Base-by-base conservation (phyloP, 2,888 invertebrate genomes). In the Eupithecia subfuscata region DNA sequence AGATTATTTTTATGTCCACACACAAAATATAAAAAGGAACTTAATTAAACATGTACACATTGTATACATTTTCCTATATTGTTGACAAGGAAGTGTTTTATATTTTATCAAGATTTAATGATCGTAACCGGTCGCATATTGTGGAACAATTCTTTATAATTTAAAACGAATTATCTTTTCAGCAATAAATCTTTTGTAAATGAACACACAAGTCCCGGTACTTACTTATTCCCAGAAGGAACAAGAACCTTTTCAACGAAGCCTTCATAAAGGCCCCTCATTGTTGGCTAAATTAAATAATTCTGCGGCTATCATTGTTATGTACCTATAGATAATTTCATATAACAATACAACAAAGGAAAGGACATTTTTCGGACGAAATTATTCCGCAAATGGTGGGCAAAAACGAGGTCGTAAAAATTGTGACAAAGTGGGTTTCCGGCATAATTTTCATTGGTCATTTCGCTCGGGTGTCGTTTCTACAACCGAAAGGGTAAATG, bases 331-430 rank as follows among this genome's bases (percentile, higher is more conserved):
- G 79, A 83, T 85, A 85, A 83, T 82, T 84, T 82, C 81, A 85
- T 84, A 84, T 78, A 82, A 84, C 82, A 84, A 85, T 82, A 84
- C 84, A 85, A 85, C 84, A 84, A 84, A 81, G 82, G 81, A 75
- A 73, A 82, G 82, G 82, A 76, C 82, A 80, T 80, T 80, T 79
- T 78, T 75, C 80, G 74, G 78, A 76, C 77, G 65, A 80, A 87
- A 85, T 85, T 84, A 83, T 82, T 79, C 79, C 79, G 69, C 78
- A 81, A 84, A 84, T 73, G 69, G 68, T 69, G 77, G 74, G 74
- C 77, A 72, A 75, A 75, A 77, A 72, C 70, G 65, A 67, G 70
- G 65, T 70, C 76, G 65, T 74, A 71, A 77, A 74, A 77, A 77
- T 65, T 71, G 65, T 67, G 60, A 52, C 60, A 40, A 52, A 71